Base-by-base conservation (phyloP, 2,888 invertebrate species). In the Phasia obesa region DNA sequence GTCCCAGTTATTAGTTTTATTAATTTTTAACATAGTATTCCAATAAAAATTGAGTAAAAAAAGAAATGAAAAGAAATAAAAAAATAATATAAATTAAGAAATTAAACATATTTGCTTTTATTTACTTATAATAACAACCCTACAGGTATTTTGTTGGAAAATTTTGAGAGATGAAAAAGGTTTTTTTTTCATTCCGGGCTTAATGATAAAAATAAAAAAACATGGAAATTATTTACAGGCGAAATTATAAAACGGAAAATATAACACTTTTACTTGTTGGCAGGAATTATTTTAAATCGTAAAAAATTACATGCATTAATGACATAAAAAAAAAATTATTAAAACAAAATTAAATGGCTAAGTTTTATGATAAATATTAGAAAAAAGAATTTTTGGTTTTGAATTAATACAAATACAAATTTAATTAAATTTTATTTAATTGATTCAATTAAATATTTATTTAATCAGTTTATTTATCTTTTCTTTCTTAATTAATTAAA, bases 21-120 rank as follows among this genome's bases (percentile, higher is more conserved):
- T n/a, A n/a, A n/a, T n/a, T n/a, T n/a, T 31, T 57, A 47, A 15
- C 6, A 4, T 7, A 76, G 53, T 55, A 81, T 51, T 67, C 85
- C 86, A 86, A 85, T 84, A 60, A 42, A 53, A 51, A 51, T 67
- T 67, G 47, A 38, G 49, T 64, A 11, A 82, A 84, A 84, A 81
- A 84, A 86, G 82, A 78, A 86, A 86, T 77, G 84, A 85, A 84
- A 82, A 81, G 78, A 85, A 85, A 77, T 47, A 57, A 70, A 86
- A 86, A 83, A 85, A 75, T 35, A 82, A 80, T 78, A 84, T 74
- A 85, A 85, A 76, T 78, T 85, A 80, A 84, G 85, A 84, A 84
- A 69, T 81, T 78, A 85, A 85, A 86, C 44, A 42, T 78, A 60
- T 55, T 76, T 69, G 19, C 42, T 59, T 49, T 19, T 19, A n/a